phyloP scores from a whole-genome alignment of 2,797 vertebrate genomes.

The Otolemur crassicaudatus region DNA sequence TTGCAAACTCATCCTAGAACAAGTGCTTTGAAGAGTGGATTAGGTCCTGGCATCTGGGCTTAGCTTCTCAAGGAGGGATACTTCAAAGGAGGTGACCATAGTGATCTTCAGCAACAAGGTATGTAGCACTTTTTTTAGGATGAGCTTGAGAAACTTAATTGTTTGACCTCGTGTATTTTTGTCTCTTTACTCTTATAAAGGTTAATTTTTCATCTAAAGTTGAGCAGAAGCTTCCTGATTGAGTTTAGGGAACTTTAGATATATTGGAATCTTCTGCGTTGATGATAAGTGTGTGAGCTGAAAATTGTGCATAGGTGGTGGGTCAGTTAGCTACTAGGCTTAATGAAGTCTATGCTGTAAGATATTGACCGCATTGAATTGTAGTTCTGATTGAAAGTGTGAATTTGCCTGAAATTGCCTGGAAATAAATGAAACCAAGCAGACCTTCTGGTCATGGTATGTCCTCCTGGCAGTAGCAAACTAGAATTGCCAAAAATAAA shows the following conservation, averaged over 20 bases:
- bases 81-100: no score
- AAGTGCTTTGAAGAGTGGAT: no score
- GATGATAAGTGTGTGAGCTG: background rate
- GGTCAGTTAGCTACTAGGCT: background rate
- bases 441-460: background rate
- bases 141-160: no score
- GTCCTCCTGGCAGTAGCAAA: background rate
- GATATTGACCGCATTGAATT: background rate
- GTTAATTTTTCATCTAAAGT: background rate
- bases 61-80: no score
- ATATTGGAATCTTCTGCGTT: background rate
- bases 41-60: no score
- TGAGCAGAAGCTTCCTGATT: constrained; percentile 11
- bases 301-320: background rate
- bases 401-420: constrained; percentile 15
- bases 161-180: background rate
- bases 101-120: no score
- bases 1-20: no score
- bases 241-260: background rate
- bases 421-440: constrained; percentile 11
- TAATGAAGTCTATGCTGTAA: background rate
- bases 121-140: no score
- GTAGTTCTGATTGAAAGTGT: background rate
- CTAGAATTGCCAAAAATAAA: background rate
- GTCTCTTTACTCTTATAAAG: constrained; percentile 13